These are phyloP conservation scores for Halcyon leucocephala DNA, from an alignment of 2,797 vertebrate genomes.

Conservation along the genomic window DNA sequence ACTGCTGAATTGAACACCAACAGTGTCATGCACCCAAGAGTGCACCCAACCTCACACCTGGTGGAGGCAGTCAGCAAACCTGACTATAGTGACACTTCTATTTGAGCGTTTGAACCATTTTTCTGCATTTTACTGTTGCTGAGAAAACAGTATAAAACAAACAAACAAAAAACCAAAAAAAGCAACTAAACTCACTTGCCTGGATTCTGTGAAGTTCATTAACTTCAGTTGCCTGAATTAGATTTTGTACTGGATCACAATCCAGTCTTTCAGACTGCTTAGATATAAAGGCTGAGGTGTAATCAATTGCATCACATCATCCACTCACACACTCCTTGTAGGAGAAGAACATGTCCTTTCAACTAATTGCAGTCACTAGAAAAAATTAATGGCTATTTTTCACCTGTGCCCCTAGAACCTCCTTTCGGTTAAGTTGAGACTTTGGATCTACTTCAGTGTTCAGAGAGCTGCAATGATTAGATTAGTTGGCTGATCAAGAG, in stretches of 20 bases:
- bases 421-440: neutral
- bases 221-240: neutral
- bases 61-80: neutral
- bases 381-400: neutral
- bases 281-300: neutral
- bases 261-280: neutral
- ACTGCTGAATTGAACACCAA: neutral
- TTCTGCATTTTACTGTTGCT: neutral
- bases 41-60: neutral
- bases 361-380: neutral
- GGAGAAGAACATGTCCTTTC: neutral
- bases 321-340: fast-evolving
- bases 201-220: neutral
- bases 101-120: neutral
- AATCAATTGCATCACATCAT: neutral
- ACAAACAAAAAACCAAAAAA: neutral
- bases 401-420: neutral
- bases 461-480: neutral
- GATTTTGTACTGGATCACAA: neutral
- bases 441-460: neutral
- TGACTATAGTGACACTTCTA: neutral
- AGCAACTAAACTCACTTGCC: neutral
- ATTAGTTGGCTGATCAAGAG: neutral
- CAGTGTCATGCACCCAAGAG: neutral
- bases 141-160: neutral